A percentile compares a stretch with the other conserved stretches of the same genome.
phyloP scores from a whole-genome alignment of 1,140 invertebrate species.

The Macrotrachela quadricornifera region DNA sequence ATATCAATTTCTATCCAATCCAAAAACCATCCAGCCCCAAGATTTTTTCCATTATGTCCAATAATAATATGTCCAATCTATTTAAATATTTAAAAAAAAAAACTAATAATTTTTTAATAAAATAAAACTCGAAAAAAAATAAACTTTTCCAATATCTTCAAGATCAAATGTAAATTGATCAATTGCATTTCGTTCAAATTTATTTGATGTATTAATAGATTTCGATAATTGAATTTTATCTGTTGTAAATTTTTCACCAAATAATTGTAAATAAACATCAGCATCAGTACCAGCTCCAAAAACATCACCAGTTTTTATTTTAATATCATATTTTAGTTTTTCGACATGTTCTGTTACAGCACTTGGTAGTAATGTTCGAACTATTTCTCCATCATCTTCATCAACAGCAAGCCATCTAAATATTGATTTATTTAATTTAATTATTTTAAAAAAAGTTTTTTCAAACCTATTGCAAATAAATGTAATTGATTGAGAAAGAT shows the following conservation, averaged over 20 bases:
- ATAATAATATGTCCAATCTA: conserved; percentile 14
- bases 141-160: conserved; percentile 18
- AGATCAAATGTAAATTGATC: conserved; percentile 24
- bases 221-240: conserved; percentile 18
- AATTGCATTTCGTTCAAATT: conserved; percentile 25
- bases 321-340: conserved; percentile 13
- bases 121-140: no score
- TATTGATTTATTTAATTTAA: conserved; percentile 15
- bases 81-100: background rate
- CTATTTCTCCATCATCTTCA: conserved; percentile 25
- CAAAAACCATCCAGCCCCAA: conserved; percentile 25
- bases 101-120: no score
- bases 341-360: background rate
- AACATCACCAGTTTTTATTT: conserved; percentile 23
- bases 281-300: conserved; percentile 26
- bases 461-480: conserved; percentile 16
- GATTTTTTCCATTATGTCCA: conserved; percentile 21
- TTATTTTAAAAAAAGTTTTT: conserved; percentile 17
- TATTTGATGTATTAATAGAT: conserved; percentile 20
- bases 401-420: conserved; percentile 21
- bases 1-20: conserved; percentile 24
- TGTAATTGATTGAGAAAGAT: background rate
- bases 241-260: conserved; percentile 23
- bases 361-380: conserved; percentile 16
- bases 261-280: conserved; percentile 26